Percentiles rank a stretch among this genome's conserved stretches.
Evolutionary conservation across 1,140 invertebrate species (phyloP).

Genomic region (Dolichoris vasculosae): DNA sequence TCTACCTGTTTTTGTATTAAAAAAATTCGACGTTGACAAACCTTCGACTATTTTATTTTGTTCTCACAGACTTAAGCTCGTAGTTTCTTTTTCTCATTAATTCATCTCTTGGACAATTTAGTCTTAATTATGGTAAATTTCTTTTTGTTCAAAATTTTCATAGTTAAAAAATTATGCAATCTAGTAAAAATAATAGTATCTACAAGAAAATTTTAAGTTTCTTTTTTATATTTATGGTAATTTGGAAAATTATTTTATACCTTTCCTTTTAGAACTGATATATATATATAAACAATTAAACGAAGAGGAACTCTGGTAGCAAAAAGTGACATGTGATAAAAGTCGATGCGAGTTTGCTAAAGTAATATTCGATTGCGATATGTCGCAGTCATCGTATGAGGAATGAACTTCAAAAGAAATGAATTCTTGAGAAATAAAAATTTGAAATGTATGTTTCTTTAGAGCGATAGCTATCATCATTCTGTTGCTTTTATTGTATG

Average conservation of each 20-base stretch:
- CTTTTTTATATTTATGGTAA: background rate
- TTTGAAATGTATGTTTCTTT: background rate
- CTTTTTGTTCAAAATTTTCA: no score
- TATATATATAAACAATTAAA: no score
- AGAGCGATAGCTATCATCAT: background rate
- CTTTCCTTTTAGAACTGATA: no score
- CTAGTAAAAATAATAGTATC: background rate
- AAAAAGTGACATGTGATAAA: slow-evolving; percentile 13
- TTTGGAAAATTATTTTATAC: background rate
- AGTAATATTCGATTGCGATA: slow-evolving; percentile 13
- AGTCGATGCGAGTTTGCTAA: background rate
- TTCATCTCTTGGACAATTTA: background rate
- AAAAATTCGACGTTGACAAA: slow-evolving; percentile 12
- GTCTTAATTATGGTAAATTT: background rate
- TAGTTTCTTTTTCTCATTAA: background rate
- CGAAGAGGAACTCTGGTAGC: no score
- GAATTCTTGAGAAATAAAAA: slow-evolving; percentile 16
- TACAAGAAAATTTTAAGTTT: background rate
- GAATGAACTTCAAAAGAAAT: background rate
- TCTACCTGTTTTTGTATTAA: background rate
- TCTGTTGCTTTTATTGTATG: background rate
- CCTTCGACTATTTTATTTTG: slow-evolving; percentile 21
- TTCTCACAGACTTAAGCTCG: background rate
- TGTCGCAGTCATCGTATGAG: background rate
- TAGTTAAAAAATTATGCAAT: background rate